Evolutionary conservation across 2,888 invertebrate species (phyloP).

Genomic region (Tetragonula carbonaria): DNA sequence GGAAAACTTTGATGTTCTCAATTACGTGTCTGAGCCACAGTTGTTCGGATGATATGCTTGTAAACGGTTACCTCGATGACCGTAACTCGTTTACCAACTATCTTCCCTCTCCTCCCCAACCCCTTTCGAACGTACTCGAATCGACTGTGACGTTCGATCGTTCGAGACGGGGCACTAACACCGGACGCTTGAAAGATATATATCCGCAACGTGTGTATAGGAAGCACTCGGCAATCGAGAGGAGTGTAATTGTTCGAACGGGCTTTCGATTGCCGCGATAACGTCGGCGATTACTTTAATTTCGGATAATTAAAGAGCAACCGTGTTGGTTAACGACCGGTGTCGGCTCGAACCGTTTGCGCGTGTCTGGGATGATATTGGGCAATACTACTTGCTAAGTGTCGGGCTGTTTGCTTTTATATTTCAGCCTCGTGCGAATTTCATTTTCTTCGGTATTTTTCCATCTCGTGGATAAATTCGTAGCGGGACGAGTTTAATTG

Average conservation of each 20-base stretch:
- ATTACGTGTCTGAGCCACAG: constrained; percentile 57
- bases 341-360: too few species aligned
- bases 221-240: background rate
- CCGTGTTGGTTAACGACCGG: background rate
- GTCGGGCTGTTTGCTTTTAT: background rate
- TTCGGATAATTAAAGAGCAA: background rate
- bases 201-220: background rate
- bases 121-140: constrained; percentile 2
- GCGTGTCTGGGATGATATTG: background rate
- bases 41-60: constrained; percentile 58
- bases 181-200: background rate
- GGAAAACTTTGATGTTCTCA: constrained; percentile 66
- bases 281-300: constrained; percentile 5
- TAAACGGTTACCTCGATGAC: constrained; percentile 51
- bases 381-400: constrained; percentile 1
- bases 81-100: constrained; percentile 47
- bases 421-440: background rate
- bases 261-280: background rate
- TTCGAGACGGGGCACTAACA: background rate
- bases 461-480: too few species aligned
- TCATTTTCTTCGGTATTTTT: background rate
- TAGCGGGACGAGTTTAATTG: too few species aligned
- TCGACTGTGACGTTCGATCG: constrained; percentile 11
- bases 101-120: background rate
- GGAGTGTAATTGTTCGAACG: background rate